Evolutionary conservation across 2,888 invertebrate species (phyloP), one percentile per base, ranked within the genome.

Genomic region (Laspeyria flexula): DNA sequence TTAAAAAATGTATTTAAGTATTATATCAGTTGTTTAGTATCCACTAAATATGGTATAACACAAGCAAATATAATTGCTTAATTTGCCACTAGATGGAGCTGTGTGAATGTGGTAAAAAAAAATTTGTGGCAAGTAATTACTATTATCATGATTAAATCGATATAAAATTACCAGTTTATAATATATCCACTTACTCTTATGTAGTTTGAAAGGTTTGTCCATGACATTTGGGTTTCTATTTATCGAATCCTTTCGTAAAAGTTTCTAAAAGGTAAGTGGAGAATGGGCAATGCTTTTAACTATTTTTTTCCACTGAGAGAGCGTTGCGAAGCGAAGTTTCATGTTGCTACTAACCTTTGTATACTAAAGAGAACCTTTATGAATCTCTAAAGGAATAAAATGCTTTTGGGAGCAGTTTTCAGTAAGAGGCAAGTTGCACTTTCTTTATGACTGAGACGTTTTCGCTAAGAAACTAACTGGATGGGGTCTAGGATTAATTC

Each of bases 261-360:
- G 13, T 34, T 11, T n/a, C 46, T 40, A 46, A 40, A 42, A 18
- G 39, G 40, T 46, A 40, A 46, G 46, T 34, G 25, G 11, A 15
- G 34, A 40, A 33, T 16, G 62, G 42, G 41, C 25, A 44, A 50
- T 29, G 37, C 51, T 54, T 63, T 62, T 23, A 50, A 59, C 45
- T 40, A 30, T 46, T 43, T 52, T 58, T 53, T 60, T 60, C 46
- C 47, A 44, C 50, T 41, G 33, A 65, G 59, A 63, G 49, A 55
- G 60, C 58, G 53, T 46, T 59, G 59, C 43, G 53, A 67, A 78
- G 71, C 64, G 65, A 69, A 65, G 57, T 73, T 68, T 59, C 71
- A 44, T 74, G 73, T 73, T 67, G 52, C 16, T 54, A 55, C 55
- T 55, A 62, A 66, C 66, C 56, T 69, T 60, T 69, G 60, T 63